Evolutionary conservation across 2,113 vertebrate genomes (phyloP).

Genomic region (Rhinichthys klamathensis): DNA sequence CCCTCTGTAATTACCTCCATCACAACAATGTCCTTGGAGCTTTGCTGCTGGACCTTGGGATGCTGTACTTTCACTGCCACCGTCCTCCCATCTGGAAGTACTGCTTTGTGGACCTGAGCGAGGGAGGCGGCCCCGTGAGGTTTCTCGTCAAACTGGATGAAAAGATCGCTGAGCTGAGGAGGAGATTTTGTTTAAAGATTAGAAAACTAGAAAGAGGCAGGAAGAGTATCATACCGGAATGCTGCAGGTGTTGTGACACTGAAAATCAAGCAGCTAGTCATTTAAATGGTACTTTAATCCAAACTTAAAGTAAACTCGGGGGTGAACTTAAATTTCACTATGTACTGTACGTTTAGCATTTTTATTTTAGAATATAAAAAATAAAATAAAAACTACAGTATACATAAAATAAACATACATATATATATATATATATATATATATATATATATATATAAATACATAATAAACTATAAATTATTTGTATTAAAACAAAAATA

Average conservation of each 20-base stretch:
- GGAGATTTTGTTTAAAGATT: conserved; percentile 27
- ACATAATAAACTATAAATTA: too few relatives aligned
- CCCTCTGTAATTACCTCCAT: conserved; percentile 86
- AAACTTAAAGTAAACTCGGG: background rate
- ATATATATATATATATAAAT: too few relatives aligned
- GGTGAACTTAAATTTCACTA: background rate
- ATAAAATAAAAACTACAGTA: too few relatives aligned
- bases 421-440: too few relatives aligned
- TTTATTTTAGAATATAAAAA: too few relatives aligned
- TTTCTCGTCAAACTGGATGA: conserved; percentile 87
- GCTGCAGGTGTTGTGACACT: background rate
- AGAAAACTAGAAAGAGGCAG: conserved; percentile 11
- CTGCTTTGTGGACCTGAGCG: conserved; percentile 97
- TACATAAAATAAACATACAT: too few relatives aligned
- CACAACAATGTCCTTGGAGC: conserved; percentile 89
- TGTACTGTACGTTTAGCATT: background rate
- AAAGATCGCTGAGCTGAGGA: conserved; percentile 87
- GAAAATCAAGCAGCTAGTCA: background rate
- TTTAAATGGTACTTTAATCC: background rate
- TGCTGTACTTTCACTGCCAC: conserved; percentile 98
- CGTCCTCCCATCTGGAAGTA: conserved; percentile 88
- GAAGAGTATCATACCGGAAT: background rate
- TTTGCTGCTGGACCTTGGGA: conserved; percentile 92
- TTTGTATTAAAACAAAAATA: too few relatives aligned
- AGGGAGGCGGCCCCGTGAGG: conserved; percentile 92